Percentiles rank a stretch among this genome's conserved stretches.
These are phyloP conservation scores for Tamandua tetradactyla DNA, from an alignment of 2,797 vertebrate species.

Conservation along the genomic window DNA sequence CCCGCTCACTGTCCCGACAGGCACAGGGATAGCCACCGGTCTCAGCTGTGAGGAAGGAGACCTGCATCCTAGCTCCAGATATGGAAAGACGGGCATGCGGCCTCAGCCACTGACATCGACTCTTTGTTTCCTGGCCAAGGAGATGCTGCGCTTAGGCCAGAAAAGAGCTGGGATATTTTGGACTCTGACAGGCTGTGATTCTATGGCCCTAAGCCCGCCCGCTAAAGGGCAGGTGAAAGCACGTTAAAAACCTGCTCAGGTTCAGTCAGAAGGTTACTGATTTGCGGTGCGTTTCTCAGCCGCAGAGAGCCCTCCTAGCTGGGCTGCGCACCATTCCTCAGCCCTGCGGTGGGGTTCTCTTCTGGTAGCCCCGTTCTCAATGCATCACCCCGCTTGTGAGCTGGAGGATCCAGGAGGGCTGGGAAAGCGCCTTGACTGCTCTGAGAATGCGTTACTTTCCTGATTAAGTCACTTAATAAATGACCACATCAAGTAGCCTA, in stretches of 20 bases:
- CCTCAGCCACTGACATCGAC: neutral
- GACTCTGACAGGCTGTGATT: neutral
- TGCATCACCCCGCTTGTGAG: neutral
- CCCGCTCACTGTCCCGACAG: neutral
- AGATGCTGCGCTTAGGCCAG: neutral
- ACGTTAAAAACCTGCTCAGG: neutral
- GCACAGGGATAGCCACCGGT: neutral
- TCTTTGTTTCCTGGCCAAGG: conserved; percentile 7
- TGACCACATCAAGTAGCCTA: conserved; percentile 79
- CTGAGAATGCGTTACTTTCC: conserved; percentile 63
- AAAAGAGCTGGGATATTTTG: neutral
- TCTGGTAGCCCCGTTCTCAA: conserved; percentile 11
- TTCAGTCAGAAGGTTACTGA: neutral
- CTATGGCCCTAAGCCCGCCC: neutral
- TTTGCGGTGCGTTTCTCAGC: neutral
- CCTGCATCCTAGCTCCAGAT: neutral
- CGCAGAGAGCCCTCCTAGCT: neutral
- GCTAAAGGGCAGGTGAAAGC: neutral
- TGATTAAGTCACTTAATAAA: conserved; percentile 79
- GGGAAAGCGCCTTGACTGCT: conserved; percentile 70
- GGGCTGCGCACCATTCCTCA: neutral
- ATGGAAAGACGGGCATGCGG: neutral
- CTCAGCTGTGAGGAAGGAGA: neutral
- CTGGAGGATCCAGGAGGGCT: conserved; percentile 38
- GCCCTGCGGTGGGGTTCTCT: neutral